A percentile compares a stretch with the other conserved stretches of the same genome.
Evolutionary conservation across 2,113 vertebrate species (phyloP).

Genomic region (Acanthisitta chloris): DNA sequence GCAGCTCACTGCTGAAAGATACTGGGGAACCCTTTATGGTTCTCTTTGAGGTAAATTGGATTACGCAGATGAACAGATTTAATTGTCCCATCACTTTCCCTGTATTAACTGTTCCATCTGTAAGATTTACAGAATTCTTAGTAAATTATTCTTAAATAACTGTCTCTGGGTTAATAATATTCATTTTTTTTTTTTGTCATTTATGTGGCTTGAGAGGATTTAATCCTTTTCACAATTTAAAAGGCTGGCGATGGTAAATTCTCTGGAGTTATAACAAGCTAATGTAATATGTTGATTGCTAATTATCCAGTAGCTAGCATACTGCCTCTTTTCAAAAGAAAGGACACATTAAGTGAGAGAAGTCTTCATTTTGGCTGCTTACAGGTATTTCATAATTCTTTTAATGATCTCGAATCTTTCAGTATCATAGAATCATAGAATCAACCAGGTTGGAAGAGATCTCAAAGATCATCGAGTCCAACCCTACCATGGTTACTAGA

Average conservation of each 20-base stretch:
- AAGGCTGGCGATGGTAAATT: background rate
- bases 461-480: too few relatives aligned
- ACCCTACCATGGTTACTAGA: too few relatives aligned
- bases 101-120: background rate
- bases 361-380: conserved; percentile 9
- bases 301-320: conserved; percentile 4
- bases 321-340: conserved; percentile 15
- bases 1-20: background rate
- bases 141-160: background rate
- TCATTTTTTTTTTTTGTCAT: background rate
- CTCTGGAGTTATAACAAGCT: background rate
- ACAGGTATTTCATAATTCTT: background rate
- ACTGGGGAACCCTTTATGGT: background rate
- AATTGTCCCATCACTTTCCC: background rate
- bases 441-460: too few relatives aligned
- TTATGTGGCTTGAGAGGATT: background rate
- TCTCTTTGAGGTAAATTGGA: background rate
- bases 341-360: conserved; percentile 6
- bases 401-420: background rate
- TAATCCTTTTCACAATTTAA: background rate
- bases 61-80: background rate
- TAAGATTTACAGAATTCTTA: background rate
- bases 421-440: too few relatives aligned
- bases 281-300: background rate
- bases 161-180: background rate